Percentiles rank a stretch among this genome's conserved stretches.
These are phyloP conservation scores for Ancistrus triradiatus DNA, from an alignment of 2,113 vertebrate species.

Conservation along the genomic window DNA sequence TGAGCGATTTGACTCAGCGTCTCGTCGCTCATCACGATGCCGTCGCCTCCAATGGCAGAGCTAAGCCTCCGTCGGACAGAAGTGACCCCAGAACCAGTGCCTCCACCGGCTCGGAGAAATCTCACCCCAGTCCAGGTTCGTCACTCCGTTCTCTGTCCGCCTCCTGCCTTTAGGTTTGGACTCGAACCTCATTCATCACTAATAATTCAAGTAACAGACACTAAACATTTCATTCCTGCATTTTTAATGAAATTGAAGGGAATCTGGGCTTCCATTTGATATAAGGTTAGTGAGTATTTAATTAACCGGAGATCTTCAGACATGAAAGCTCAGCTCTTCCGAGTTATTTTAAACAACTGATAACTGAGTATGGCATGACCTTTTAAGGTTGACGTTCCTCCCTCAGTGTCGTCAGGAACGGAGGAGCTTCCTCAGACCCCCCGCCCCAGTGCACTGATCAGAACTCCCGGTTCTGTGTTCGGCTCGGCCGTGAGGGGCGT, in stretches of 20 bases:
- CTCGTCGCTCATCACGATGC: constrained; percentile 83
- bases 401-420: constrained; percentile 53
- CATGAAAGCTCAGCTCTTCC: too few species aligned
- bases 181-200: too few species aligned
- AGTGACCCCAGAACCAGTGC: constrained; percentile 59
- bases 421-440: constrained; percentile 71
- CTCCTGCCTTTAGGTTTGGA: too few species aligned
- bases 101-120: constrained; percentile 63
- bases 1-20: constrained; percentile 83
- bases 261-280: too few species aligned
- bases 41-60: constrained; percentile 84
- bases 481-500: constrained; percentile 64
- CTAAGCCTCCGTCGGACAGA: constrained; percentile 66
- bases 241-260: too few species aligned
- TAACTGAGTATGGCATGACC: too few species aligned
- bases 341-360: too few species aligned
- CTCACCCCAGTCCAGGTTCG: not conserved
- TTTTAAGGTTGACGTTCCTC: not conserved
- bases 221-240: too few species aligned
- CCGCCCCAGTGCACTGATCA: constrained; percentile 54
- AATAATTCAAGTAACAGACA: too few species aligned
- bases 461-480: constrained; percentile 69
- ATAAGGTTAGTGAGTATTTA: too few species aligned
- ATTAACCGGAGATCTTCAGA: too few species aligned
- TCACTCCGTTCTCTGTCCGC: too few species aligned